These are phyloP conservation scores for Daptonema setosum DNA, from an alignment of 2,888 invertebrate species.

Conservation along the genomic window DNA sequence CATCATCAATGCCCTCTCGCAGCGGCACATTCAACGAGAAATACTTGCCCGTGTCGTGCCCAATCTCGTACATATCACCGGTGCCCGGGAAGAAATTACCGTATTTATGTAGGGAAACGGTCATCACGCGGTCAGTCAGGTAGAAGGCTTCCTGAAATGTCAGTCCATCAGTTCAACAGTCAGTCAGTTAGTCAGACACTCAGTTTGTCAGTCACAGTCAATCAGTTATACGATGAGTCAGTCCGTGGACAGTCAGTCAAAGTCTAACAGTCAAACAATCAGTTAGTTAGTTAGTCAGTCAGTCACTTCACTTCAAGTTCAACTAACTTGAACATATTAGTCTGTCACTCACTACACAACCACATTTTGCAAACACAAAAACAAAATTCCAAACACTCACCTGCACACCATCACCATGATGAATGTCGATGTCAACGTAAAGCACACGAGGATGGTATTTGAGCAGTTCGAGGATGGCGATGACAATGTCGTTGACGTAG, in stretches of 20 bases:
- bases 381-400: slow-evolving; percentile 28
- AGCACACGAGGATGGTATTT: slow-evolving; percentile 44
- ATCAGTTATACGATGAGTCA: too few species aligned
- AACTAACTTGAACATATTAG: too few species aligned
- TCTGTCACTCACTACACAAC: too few species aligned
- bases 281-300: too few species aligned
- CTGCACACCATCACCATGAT: slow-evolving; percentile 87
- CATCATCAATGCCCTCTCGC: slow-evolving; percentile 87
- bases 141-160: slow-evolving; percentile 23
- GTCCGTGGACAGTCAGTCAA: too few species aligned
- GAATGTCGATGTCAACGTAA: slow-evolving; percentile 96
- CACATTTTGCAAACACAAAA: background rate
- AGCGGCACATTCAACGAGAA: slow-evolving; percentile 95
- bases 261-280: too few species aligned
- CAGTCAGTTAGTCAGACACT: too few species aligned
- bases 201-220: too few species aligned
- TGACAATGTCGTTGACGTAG: slow-evolving; percentile 95
- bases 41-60: slow-evolving; percentile 77
- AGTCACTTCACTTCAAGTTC: too few species aligned
- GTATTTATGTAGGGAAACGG: slow-evolving; percentile 94
- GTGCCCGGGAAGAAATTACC: slow-evolving; percentile 96
- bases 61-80: slow-evolving; percentile 94
- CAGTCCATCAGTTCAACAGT: too few species aligned
- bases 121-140: slow-evolving; percentile 49
- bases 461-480: slow-evolving; percentile 76